These are phyloP conservation scores for Armadillidium nasatum DNA, from an alignment of 1,140 invertebrate genomes.

Conservation along the genomic window DNA sequence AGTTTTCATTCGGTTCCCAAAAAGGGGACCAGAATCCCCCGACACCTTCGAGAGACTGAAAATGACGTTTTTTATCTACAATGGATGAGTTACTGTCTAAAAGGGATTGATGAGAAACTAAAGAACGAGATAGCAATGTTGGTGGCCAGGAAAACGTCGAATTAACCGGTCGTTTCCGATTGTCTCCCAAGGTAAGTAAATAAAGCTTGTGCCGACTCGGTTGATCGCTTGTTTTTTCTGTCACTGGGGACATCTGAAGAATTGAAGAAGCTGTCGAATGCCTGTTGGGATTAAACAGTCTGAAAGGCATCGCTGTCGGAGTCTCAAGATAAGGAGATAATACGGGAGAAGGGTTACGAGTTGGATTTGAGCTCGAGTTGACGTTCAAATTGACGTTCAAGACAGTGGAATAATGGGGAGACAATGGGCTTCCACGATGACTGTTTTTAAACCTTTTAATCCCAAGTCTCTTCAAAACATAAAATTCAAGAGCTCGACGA, in stretches of 20 bases:
- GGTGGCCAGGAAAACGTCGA: neutral
- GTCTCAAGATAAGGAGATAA: neutral
- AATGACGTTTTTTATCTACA: neutral
- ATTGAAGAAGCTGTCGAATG: neutral
- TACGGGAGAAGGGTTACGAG: neutral
- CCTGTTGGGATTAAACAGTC: neutral
- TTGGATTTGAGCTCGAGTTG: neutral
- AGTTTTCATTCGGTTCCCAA: neutral
- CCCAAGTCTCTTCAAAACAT: neutral
- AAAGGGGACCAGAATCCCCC: neutral
- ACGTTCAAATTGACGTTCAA: neutral
- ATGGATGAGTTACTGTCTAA: neutral
- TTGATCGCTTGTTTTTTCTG: neutral
- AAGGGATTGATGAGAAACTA: neutral
- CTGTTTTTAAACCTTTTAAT: neutral
- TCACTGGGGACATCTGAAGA: neutral
- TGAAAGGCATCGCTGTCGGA: neutral
- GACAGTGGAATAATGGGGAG: neutral
- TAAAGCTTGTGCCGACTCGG: neutral
- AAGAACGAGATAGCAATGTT: neutral
- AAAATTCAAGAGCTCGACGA: neutral
- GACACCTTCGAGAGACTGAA: neutral
- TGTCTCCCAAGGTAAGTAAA: neutral
- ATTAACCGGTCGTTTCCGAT: neutral
- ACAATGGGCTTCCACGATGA: neutral